These are phyloP conservation scores for Heliconius nattereri DNA, from an alignment of 1,140 invertebrate species.

Conservation along the genomic window DNA sequence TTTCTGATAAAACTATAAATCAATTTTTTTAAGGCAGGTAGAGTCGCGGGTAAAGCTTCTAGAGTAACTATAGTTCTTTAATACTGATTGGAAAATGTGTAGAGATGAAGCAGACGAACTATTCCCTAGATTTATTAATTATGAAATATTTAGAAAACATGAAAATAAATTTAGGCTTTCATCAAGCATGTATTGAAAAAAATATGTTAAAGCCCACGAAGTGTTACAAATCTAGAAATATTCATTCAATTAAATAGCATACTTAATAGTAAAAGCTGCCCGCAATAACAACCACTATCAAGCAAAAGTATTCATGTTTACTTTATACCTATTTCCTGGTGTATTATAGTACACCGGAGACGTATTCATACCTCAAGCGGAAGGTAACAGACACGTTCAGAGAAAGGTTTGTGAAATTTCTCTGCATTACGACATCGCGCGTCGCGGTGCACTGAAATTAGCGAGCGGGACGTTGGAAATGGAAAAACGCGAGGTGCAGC, in stretches of 20 bases:
- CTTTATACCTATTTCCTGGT: slow-evolving; percentile 20
- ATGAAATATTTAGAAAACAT: not conserved
- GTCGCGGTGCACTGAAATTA: slow-evolving; percentile 64
- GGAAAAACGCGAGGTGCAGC: slow-evolving; percentile 75
- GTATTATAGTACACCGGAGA: not conserved
- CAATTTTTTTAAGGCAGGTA: no score
- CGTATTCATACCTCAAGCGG: slow-evolving; percentile 24
- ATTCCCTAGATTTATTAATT: not conserved
- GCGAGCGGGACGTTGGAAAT: slow-evolving; percentile 71
- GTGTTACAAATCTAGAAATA: not conserved
- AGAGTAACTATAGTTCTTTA: not conserved
- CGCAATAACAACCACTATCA: not conserved
- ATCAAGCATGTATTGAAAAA: no score
- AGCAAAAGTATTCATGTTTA: not conserved
- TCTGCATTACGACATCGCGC: slow-evolving; percentile 60
- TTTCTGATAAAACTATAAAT: no score
- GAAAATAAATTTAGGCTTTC: not conserved
- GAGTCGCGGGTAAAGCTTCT: no score
- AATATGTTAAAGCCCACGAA: not conserved
- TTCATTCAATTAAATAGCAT: not conserved
- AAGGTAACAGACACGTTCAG: slow-evolving; percentile 40
- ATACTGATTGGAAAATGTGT: not conserved
- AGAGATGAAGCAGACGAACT: not conserved
- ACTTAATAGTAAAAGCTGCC: not conserved
- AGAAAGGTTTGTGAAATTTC: slow-evolving; percentile 61